These are phyloP conservation scores for Australoheros scitulus DNA, from an alignment of 2,113 vertebrate species.

Conservation along the genomic window DNA sequence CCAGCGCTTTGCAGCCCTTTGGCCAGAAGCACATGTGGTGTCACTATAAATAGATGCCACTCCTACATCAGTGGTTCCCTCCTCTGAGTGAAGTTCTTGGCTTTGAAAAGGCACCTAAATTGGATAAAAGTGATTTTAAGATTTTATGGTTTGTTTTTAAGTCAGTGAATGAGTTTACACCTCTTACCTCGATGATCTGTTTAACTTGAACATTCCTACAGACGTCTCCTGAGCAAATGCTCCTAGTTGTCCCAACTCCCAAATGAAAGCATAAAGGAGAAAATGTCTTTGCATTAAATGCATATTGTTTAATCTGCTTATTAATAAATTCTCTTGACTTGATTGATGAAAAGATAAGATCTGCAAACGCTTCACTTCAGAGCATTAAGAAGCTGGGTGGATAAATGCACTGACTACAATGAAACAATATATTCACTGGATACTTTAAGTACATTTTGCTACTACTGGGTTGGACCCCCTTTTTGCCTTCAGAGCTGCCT, in stretches of 20 bases:
- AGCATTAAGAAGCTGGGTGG: background rate
- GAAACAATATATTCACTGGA: background rate
- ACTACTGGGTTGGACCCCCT: background rate
- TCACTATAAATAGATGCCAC: slow-evolving; percentile 71
- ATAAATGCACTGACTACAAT: background rate
- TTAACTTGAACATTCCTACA: background rate
- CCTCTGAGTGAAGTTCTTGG: background rate
- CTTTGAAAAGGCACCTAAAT: accelerated
- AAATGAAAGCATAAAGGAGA: background rate
- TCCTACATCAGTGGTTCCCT: background rate
- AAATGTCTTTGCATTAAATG: background rate
- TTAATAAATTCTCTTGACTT: background rate
- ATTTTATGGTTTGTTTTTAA: background rate
- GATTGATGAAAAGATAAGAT: background rate
- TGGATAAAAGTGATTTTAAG: accelerated
- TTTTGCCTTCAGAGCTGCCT: background rate
- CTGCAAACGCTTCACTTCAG: background rate
- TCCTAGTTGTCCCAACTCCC: background rate
- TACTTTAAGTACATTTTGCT: background rate
- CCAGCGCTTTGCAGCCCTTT: slow-evolving; percentile 15
- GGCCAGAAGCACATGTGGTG: slow-evolving; percentile 50
- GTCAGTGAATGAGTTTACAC: background rate
- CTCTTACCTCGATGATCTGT: background rate
- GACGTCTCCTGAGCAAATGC: background rate
- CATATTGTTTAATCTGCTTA: background rate